Base-by-base conservation (phyloP, 2,888 invertebrate genomes). In the Dascillus cervinus region DNA sequence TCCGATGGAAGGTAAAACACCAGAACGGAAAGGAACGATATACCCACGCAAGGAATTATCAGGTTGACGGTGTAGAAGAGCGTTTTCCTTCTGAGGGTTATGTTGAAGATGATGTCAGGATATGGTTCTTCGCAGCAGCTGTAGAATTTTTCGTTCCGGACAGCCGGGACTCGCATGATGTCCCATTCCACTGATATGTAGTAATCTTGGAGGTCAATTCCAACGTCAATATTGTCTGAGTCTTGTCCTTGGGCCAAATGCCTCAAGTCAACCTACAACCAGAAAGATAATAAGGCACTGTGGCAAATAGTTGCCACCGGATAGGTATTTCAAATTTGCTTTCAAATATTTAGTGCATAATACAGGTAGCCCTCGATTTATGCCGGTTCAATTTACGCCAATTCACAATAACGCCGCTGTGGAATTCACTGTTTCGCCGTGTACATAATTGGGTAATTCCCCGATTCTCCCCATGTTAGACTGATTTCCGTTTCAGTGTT, bases 121-220 rank as follows among this genome's bases (percentile, higher is more conserved):
- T 90, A 97, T 37, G 95, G 95, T 65, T 95, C 89, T 64, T 90
- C 88, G 66, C 96, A 96, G 69, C 96, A 96, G 55, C 89, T 89
- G 74, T 96, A 91, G 67, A 86, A 89, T 63, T 88, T 88, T 60
- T 90, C 90, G 63, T 90, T 87, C 49, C 90, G 74, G 43, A 82
- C 82, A 22, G 90, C 91, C 32, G 90, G 90, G 47, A 90, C 91
- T 43, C 85, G 79, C 79, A 96, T 84, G 53, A 90, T 91, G 69
- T 96, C 96, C 97, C 96, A 97, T 70, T 97, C 96, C 37, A 95
- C 95, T 55, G 92, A 92, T 64, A 92, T 88, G 72, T 91, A 91
- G 66, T 90, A 92, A 65, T 92, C 91, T 55, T 88, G 87, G 44
- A 92, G 72, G 65, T 92, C 91, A 55, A 92, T 91, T 41, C 91